These are phyloP conservation scores for Maniola hyperantus DNA, from an alignment of 2,888 invertebrate species.

Conservation along the genomic window DNA sequence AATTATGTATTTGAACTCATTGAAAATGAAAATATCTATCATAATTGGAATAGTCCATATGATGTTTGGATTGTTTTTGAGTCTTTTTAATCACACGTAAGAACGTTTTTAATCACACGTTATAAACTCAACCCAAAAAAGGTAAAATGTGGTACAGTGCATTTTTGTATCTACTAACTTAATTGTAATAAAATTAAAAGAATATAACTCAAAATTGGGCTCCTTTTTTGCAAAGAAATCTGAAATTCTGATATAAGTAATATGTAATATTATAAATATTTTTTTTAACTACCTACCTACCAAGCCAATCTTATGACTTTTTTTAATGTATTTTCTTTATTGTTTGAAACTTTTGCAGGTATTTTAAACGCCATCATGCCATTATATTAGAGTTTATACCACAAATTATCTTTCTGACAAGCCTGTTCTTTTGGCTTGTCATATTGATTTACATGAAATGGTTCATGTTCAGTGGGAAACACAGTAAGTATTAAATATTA, in stretches of 20 bases:
- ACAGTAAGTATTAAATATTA: slow-evolving; percentile 47
- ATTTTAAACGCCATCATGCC: slow-evolving; percentile 83
- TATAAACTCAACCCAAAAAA: not conserved
- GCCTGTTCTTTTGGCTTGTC: slow-evolving; percentile 94
- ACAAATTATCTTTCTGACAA: slow-evolving; percentile 92
- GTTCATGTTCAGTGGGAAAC: slow-evolving; percentile 81
- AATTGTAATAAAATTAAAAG: no score
- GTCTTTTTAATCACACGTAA: slow-evolving; percentile 86
- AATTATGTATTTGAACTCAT: slow-evolving; percentile 94
- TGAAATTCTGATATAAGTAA: no score
- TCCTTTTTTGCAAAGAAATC: no score
- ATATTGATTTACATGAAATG: slow-evolving; percentile 94
- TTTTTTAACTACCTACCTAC: no score
- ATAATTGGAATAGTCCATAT: slow-evolving; percentile 96
- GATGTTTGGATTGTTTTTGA: slow-evolving; percentile 93
- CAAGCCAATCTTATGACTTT: no score
- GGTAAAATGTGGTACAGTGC: no score
- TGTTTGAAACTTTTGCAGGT: slow-evolving; percentile 60
- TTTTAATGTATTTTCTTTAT: not conserved
- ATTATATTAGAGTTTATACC: slow-evolving; percentile 93
- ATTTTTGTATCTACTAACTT: no score
- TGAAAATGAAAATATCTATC: slow-evolving; percentile 97
- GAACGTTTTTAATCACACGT: slow-evolving; percentile 47
- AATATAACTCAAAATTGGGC: no score
- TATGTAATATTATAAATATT: no score